Conservation (phyloP, 2,113 vertebrate genomes). For the Labeo catla region DNA sequence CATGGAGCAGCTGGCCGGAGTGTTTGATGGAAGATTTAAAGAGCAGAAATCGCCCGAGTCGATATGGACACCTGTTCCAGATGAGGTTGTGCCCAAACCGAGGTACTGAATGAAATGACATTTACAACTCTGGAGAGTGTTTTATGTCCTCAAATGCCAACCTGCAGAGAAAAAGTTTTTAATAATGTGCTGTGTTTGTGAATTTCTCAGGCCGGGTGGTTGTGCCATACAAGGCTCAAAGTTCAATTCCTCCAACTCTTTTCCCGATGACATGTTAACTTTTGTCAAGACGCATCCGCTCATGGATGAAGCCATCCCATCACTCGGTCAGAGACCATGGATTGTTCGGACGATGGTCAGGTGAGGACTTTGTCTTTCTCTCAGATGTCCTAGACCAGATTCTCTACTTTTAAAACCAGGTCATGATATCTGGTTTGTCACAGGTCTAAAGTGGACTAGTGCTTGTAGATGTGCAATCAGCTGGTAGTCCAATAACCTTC, state of each 20-base stretch:
- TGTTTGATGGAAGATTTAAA: conserved; percentile 93
- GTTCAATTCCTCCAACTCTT: conserved; percentile 90
- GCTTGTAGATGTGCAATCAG: not conserved
- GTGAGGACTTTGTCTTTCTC: conserved; percentile 70
- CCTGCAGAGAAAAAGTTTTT: not conserved
- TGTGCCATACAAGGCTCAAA: conserved; percentile 85
- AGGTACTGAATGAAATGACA: conserved; percentile 75
- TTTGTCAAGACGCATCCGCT: conserved; percentile 95
- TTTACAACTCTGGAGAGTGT: conserved; percentile 11
- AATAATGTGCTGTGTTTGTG: conserved; percentile 18
- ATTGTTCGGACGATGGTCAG: conserved; percentile 91
- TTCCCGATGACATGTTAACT: conserved; percentile 94
- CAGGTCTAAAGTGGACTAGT: not conserved
- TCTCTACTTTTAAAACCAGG: not conserved
- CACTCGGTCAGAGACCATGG: conserved; percentile 89
- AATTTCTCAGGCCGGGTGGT: conserved; percentile 84
- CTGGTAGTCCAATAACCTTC: not conserved
- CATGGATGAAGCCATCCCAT: conserved; percentile 92
- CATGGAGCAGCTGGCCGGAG: conserved; percentile 88
- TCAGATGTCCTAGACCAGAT: not conserved
- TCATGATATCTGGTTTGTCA: not conserved
- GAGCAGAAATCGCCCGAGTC: conserved; percentile 96
- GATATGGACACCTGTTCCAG: conserved; percentile 92
- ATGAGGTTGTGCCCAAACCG: conserved; percentile 91
- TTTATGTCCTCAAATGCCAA: conserved; percentile 22